Evolutionary conservation across 2,888 invertebrate species (phyloP).

Genomic region (Willowsia nigromaculata): DNA sequence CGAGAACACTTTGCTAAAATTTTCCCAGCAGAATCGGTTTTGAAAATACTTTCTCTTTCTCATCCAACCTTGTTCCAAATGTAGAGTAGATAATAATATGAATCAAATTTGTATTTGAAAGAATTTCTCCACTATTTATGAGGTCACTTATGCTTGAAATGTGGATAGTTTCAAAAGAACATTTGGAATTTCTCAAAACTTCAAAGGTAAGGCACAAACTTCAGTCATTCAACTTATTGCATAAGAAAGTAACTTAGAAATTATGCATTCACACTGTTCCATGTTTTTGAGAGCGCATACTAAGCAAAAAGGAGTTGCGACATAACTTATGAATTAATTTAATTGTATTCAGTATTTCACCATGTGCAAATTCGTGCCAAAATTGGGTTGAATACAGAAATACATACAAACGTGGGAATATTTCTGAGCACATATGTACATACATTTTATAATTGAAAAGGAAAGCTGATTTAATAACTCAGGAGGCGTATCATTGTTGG

Average conservation of each 20-base stretch:
- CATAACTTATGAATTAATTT: conserved; percentile 34
- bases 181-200: neutral
- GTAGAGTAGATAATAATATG: neutral
- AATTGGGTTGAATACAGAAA: neutral
- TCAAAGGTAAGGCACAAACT: neutral
- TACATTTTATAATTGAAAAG: neutral
- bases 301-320: neutral
- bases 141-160: neutral
- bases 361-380: neutral
- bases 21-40: too few relatives aligned
- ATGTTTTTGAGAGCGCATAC: neutral
- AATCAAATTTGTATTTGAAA: neutral
- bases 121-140: neutral
- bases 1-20: too few relatives aligned
- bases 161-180: neutral
- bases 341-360: conserved; percentile 1
- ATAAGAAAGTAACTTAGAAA: neutral
- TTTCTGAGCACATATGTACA: neutral
- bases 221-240: neutral
- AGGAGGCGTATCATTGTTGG: too few relatives aligned
- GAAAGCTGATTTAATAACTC: neutral
- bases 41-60: neutral
- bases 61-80: too few relatives aligned
- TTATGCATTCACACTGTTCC: neutral
- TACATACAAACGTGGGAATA: neutral